phyloP scores from a whole-genome alignment of 2,797 vertebrate species.

The Onychomys torridus region DNA sequence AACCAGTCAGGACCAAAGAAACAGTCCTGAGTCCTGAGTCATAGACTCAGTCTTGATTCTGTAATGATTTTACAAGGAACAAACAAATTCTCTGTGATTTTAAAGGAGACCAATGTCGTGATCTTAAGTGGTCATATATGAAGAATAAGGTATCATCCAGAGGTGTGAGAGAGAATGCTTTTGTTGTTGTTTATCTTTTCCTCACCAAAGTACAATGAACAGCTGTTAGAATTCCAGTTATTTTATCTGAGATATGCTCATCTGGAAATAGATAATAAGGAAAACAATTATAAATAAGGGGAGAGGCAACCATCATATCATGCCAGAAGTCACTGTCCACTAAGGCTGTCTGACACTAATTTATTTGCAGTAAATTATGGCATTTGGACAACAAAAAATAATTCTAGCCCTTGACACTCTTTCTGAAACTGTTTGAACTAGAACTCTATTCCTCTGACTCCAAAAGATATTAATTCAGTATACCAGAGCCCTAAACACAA shows the following conservation, averaged over 20 bases:
- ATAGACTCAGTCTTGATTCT: background rate
- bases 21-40: background rate
- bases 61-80: background rate
- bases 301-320: background rate
- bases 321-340: background rate
- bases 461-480: background rate
- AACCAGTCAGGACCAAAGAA: background rate
- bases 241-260: background rate
- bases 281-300: background rate
- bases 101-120: background rate
- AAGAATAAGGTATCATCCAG: background rate
- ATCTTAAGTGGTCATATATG: background rate
- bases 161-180: background rate
- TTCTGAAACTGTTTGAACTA: conserved; percentile 19
- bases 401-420: background rate
- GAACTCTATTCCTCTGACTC: background rate
- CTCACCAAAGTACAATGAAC: background rate
- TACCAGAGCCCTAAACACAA: background rate
- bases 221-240: background rate
- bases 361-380: background rate
- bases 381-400: background rate
- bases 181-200: background rate
- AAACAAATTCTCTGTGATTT: background rate
- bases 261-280: background rate
- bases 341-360: background rate